A percentile compares a stretch with the other conserved stretches of the same genome.
Conservation (phyloP, 2,888 invertebrate species). For the Drosophila atripex region DNA sequence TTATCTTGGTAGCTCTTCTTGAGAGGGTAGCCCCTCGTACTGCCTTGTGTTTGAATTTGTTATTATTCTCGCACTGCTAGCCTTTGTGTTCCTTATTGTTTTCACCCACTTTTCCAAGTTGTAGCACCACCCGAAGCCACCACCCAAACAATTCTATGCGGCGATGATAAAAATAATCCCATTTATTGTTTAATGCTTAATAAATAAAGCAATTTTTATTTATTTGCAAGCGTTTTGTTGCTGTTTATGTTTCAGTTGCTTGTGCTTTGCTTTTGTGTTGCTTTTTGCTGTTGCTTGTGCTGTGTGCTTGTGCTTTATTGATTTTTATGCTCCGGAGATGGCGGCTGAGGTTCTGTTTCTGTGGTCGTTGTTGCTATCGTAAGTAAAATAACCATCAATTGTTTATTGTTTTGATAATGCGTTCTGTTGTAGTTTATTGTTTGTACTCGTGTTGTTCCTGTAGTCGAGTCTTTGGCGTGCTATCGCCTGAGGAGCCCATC, state of each 20-base stretch:
- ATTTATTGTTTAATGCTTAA: slow-evolving; percentile 80
- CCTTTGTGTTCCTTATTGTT: slow-evolving; percentile 24
- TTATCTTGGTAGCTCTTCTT: slow-evolving; percentile 51
- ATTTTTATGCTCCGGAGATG: slow-evolving; percentile 31
- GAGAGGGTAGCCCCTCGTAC: slow-evolving; percentile 6
- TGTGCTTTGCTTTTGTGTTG: no score
- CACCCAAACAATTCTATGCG: slow-evolving; percentile 36
- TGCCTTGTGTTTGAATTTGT: slow-evolving; percentile 25
- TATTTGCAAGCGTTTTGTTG: slow-evolving; percentile 63
- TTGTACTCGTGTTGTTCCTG: slow-evolving; percentile 32
- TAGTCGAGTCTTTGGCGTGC: slow-evolving; percentile 22
- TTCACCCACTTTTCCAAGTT: slow-evolving; percentile 3
- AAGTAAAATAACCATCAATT: slow-evolving; percentile 73
- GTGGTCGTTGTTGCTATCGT: slow-evolving; percentile 48
- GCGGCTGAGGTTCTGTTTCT: slow-evolving; percentile 16
- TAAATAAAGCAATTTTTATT: slow-evolving; percentile 79
- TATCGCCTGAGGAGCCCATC: slow-evolving; percentile 25
- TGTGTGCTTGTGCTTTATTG: slow-evolving; percentile 34
- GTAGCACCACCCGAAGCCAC: not conserved
- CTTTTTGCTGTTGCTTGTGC: slow-evolving; percentile 35
- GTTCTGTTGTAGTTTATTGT: slow-evolving; percentile 53
- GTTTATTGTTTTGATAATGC: slow-evolving; percentile 77
- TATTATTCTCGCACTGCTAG: slow-evolving; percentile 26
- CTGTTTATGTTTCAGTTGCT: slow-evolving; percentile 28
- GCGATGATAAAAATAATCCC: slow-evolving; percentile 71